Evolutionary conservation across 2,888 invertebrate species (phyloP).

Genomic region (Ferrisia virgata): DNA sequence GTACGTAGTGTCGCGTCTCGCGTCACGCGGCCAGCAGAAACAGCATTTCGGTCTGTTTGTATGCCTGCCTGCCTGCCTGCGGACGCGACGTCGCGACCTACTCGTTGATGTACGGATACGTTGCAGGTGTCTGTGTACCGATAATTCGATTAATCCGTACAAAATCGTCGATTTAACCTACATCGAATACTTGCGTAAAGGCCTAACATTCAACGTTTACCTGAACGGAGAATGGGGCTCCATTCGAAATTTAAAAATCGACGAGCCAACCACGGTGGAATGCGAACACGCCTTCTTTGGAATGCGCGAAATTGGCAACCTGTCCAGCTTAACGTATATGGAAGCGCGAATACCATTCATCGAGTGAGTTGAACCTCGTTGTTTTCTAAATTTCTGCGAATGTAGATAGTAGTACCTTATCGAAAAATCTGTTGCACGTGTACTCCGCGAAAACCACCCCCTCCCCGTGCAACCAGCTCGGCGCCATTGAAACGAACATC

Average conservation of each 20-base stretch:
- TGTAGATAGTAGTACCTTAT: too few relatives aligned
- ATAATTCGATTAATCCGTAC: conserved; percentile 39
- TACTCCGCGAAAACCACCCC: too few relatives aligned
- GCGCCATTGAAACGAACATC: too few relatives aligned
- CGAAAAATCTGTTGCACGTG: too few relatives aligned
- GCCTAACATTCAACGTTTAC: conserved; percentile 81
- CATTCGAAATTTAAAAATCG: conserved; percentile 74
- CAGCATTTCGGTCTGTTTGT: neutral
- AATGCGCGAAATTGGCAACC: conserved; percentile 85
- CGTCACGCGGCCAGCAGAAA: neutral
- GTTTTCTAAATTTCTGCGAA: neutral
- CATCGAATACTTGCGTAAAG: conserved; percentile 55
- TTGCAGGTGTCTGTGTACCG: conserved; percentile 36
- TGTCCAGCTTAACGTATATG: conserved; percentile 89
- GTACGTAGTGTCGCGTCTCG: neutral
- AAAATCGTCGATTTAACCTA: conserved; percentile 39
- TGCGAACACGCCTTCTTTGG: conserved; percentile 95
- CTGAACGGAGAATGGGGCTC: conserved; percentile 77
- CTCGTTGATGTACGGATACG: neutral
- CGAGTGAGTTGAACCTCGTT: conserved; percentile 51
- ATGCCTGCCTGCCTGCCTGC: neutral
- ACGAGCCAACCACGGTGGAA: conserved; percentile 55
- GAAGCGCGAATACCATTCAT: conserved; percentile 74
- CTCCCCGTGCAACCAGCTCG: too few relatives aligned
- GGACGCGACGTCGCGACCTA: too few relatives aligned